Evolutionary conservation across 1,140 invertebrate genomes (phyloP).

Genomic region (Episyrphus balteatus): DNA sequence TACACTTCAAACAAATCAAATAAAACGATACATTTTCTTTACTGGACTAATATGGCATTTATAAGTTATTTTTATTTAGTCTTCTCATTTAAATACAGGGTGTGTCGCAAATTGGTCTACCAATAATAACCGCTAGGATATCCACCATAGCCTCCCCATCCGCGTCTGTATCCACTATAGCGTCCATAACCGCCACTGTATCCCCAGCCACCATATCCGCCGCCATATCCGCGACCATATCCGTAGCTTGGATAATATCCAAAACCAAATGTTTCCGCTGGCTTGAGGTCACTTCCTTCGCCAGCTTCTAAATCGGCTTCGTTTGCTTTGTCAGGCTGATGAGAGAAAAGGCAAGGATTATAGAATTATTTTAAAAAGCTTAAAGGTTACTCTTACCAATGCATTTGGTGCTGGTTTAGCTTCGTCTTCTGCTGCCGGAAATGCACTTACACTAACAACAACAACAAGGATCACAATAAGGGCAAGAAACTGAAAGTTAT

Average conservation of each 20-base stretch:
- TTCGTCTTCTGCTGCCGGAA: neutral
- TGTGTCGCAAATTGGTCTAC: too few relatives aligned
- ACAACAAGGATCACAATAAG: too few relatives aligned
- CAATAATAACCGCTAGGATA: neutral
- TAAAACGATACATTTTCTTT: too few relatives aligned
- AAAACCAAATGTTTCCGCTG: conserved; percentile 5
- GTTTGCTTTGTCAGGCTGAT: neutral
- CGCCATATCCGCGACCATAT: conserved; percentile 2
- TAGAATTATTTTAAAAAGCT: neutral
- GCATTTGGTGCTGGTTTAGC: neutral
- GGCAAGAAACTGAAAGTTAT: too few relatives aligned
- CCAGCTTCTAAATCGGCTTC: neutral
- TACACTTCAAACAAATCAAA: too few relatives aligned
- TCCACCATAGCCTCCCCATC: neutral
- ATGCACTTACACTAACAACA: too few relatives aligned
- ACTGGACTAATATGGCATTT: too few relatives aligned
- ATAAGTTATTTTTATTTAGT: too few relatives aligned
- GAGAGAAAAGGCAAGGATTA: neutral
- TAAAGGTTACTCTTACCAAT: neutral
- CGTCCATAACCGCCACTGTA: neutral
- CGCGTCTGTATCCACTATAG: conserved; percentile 1
- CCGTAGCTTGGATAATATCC: conserved; percentile 4
- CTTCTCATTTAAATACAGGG: too few relatives aligned
- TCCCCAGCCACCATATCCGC: conserved; percentile 2
- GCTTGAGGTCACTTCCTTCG: conserved; percentile 2